phyloP scores from a whole-genome alignment of 2,113 vertebrate species.

The Pelodiscus sinensis region DNA sequence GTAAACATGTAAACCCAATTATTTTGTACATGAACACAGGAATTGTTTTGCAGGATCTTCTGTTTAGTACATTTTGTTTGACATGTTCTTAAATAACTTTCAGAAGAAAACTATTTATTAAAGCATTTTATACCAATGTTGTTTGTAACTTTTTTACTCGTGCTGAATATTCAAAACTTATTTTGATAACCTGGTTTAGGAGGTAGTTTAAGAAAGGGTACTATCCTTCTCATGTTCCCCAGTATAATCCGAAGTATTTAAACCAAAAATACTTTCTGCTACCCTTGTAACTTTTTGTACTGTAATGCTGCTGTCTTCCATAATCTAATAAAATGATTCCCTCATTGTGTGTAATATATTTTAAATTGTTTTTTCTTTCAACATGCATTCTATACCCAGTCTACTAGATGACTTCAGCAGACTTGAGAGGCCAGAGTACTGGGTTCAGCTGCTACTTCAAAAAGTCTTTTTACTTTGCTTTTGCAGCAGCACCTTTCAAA shows the following conservation, averaged over 20 bases:
- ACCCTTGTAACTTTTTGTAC: slow-evolving; percentile 75
- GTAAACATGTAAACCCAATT: slow-evolving; percentile 74
- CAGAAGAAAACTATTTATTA: slow-evolving; percentile 90
- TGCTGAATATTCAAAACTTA: slow-evolving; percentile 72
- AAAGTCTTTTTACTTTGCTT: background rate
- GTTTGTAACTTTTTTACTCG: slow-evolving; percentile 76
- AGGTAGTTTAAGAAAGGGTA: slow-evolving; percentile 67
- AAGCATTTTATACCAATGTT: slow-evolving; percentile 91
- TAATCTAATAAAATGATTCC: slow-evolving; percentile 75
- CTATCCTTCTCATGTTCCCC: slow-evolving; percentile 70
- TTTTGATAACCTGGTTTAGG: slow-evolving; percentile 72
- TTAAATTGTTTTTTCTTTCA: slow-evolving; percentile 55
- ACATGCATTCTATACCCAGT: background rate
- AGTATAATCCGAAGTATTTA: slow-evolving; percentile 72
- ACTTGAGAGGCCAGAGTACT: background rate
- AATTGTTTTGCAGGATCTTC: slow-evolving; percentile 84
- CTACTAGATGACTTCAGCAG: background rate
- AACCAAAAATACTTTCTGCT: slow-evolving; percentile 73
- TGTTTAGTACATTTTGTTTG: slow-evolving; percentile 89
- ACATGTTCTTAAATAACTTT: slow-evolving; percentile 83
- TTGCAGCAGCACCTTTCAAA: background rate
- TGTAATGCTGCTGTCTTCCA: slow-evolving; percentile 76
- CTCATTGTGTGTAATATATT: slow-evolving; percentile 70
- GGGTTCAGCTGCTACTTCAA: background rate
- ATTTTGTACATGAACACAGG: slow-evolving; percentile 83